Conservation (phyloP, 23 tunicate genomes). For the Aplidium turbinatum region DNA sequence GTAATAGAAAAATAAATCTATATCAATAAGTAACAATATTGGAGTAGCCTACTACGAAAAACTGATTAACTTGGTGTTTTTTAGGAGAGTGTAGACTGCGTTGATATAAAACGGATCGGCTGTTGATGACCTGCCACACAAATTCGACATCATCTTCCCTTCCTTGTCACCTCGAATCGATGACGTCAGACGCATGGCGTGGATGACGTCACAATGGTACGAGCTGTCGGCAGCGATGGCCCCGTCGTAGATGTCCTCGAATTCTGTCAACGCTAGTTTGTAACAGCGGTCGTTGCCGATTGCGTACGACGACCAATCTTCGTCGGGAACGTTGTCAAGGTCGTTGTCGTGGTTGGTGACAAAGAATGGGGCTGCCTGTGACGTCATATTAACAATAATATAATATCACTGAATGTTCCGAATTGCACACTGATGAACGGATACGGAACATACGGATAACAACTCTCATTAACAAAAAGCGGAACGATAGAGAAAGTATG, state of each 20-base stretch:
- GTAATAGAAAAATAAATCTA: too few species aligned
- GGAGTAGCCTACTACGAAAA: too few species aligned
- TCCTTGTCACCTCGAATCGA: constrained; percentile 30
- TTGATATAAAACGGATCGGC: constrained; percentile 47
- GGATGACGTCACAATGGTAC: constrained; percentile 71
- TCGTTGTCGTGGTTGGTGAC: not conserved
- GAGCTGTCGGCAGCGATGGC: constrained; percentile 33
- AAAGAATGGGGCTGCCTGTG: constrained; percentile 30
- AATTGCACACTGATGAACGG: too few species aligned
- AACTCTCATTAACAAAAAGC: too few species aligned
- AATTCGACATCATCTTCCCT: not conserved
- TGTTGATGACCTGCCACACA: constrained; percentile 3
- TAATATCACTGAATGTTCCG: not conserved
- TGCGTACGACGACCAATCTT: constrained; percentile 47
- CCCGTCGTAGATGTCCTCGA: constrained; percentile 58
- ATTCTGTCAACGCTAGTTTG: constrained; percentile 66
- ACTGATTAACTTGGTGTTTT: constrained; percentile 51
- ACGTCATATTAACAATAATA: not conserved
- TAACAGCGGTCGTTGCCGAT: constrained; percentile 37
- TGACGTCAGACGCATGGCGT: constrained; percentile 58
- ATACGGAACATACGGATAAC: too few species aligned
- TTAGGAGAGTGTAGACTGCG: constrained; percentile 61
- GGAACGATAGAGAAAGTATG: too few species aligned
- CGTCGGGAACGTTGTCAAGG: constrained; percentile 39
- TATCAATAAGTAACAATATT: too few species aligned